Evolutionary conservation across 2,797 vertebrate genomes (phyloP).

Genomic region (Carduelis carduelis): DNA sequence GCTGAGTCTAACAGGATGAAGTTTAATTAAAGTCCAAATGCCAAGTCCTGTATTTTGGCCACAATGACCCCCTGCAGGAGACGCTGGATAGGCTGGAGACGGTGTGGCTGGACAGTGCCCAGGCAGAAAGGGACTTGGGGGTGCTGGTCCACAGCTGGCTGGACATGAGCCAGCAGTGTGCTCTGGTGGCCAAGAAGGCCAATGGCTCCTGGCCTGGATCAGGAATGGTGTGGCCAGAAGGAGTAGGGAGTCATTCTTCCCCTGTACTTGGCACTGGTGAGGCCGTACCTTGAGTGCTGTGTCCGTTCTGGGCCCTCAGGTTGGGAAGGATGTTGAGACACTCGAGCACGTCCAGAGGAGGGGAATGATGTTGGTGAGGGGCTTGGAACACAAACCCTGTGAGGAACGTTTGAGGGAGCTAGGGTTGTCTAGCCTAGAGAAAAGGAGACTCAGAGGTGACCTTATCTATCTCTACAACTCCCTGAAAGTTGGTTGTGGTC

Average conservation of each 20-base stretch:
- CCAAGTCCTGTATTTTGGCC: neutral
- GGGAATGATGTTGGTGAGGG: rapidly evolving
- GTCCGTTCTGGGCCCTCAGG: neutral
- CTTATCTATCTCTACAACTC: neutral
- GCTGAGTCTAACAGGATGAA: neutral
- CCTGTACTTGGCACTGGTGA: neutral
- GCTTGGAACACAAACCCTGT: neutral
- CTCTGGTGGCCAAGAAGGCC: neutral
- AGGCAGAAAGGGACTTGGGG: neutral
- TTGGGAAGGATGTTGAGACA: rapidly evolving
- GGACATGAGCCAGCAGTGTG: neutral
- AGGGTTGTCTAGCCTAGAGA: neutral
- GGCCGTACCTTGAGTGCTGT: rapidly evolving
- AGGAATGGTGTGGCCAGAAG: neutral
- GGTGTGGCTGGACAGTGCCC: neutral
- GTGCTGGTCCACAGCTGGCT: rapidly evolving
- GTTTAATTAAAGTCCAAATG: neutral
- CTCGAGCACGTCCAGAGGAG: rapidly evolving
- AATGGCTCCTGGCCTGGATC: neutral
- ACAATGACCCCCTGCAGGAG: neutral
- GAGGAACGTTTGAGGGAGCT: neutral
- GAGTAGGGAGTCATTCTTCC: neutral
- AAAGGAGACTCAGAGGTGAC: neutral
- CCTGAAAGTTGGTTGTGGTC: neutral
- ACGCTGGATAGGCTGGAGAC: neutral